Base-by-base conservation (phyloP, 2,113 vertebrate species). In the Pachyramphus minor region DNA sequence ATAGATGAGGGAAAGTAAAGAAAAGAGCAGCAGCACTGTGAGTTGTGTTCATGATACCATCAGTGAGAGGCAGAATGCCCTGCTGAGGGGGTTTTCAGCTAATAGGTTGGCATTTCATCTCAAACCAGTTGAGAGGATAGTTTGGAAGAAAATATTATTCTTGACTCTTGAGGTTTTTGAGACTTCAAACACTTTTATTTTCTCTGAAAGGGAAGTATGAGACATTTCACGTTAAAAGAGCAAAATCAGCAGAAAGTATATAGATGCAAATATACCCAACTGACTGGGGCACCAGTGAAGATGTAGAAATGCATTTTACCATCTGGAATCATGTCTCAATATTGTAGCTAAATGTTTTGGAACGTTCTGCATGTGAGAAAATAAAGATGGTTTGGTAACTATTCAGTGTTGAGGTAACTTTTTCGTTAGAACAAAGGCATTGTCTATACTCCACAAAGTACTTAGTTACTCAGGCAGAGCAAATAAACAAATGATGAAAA, bases 131-230 rank as follows among this genome's bases (percentile, higher is more conserved):
- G n/a, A 87, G 58, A 72, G 25, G 17, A 44, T 11, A 30, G 39
- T 87, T 87, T 72, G 27, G 76, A 52, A 73, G 55, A 31, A 95
- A 90, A 86, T 37, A 9, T 3, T 33, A 92, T 77, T 78, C 39
- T 67, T 93, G 53, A 50, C 58, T n/a, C 13, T 41, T 62, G 28
- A 87, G 41, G n/a, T 73, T 59, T 25, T 68, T 44, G 16, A 62
- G 30, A 14, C 23, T 63, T 81, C 9, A 76, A 49, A 60, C 11
- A 22, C 6, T 76, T 72, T 31, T 74, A 14, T 85, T 90, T 76
- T 15, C 12, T 67, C 66, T 78, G 55, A 66, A 86, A 74, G 13
- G 31, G 14, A 79, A 62, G 24, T 33, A 31, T 14, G 19, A 58
- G 37, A 83, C 21, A 42, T 76, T 74, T 60, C 33, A 87, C 14